phyloP scores from a whole-genome alignment of 92 coral and sea anemone species.

The Porites evermanni region DNA sequence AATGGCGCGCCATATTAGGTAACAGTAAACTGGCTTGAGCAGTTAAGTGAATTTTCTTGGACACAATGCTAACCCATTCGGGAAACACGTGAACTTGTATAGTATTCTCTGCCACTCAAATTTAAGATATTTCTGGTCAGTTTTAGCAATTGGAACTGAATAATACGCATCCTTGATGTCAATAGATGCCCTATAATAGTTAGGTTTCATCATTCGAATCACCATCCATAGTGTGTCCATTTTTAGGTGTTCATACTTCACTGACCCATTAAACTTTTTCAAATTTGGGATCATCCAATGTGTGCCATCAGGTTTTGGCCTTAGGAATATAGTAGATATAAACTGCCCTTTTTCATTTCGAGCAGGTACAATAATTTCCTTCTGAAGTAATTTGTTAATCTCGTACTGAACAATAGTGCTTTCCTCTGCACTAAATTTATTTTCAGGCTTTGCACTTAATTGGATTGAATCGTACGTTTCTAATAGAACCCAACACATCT shows the following conservation, averaged over 20 bases:
- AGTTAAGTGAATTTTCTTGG: constrained; percentile 59
- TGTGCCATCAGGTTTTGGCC: constrained; percentile 46
- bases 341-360: constrained; percentile 48
- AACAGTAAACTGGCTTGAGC: constrained; percentile 49
- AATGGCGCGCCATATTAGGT: not conserved
- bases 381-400: constrained; percentile 54
- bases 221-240: too few relatives aligned
- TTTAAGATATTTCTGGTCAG: constrained; percentile 46
- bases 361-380: constrained; percentile 43
- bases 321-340: constrained; percentile 40
- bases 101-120: constrained; percentile 47
- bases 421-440: constrained; percentile 42
- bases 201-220: constrained; percentile 33
- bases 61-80: constrained; percentile 58
- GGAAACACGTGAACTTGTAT: constrained; percentile 55
- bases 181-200: constrained; percentile 59
- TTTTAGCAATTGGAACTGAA: constrained; percentile 44
- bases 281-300: constrained; percentile 51
- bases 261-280: constrained; percentile 32
- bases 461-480: too few relatives aligned
- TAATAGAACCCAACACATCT: too few relatives aligned
- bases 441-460: not conserved
- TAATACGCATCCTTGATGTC: constrained; percentile 56
- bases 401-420: constrained; percentile 43
- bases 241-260: too few relatives aligned